These are phyloP conservation scores for Oophaga sylvatica DNA, from an alignment of 2,797 vertebrate species.

Conservation along the genomic window DNA sequence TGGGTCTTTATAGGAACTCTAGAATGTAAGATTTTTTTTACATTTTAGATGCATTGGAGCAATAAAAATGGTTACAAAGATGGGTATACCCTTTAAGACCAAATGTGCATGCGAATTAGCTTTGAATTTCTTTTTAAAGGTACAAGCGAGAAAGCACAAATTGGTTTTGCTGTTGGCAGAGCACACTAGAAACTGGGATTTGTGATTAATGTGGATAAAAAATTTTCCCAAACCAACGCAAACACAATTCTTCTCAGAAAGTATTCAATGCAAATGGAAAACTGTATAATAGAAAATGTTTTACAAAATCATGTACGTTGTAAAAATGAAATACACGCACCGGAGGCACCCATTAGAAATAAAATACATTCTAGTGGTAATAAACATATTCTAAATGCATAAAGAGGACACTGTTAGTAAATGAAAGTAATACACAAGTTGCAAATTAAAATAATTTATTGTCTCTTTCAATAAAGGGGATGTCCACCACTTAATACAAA, in stretches of 20 bases:
- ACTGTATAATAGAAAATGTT: not conserved
- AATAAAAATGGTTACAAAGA: not conserved
- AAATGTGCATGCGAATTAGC: not conserved
- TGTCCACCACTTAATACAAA: no score
- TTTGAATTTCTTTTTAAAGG: not conserved
- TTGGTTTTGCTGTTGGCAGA: not conserved
- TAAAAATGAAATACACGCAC: not conserved
- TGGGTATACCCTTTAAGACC: not conserved
- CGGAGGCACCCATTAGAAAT: not conserved
- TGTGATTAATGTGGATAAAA: not conserved
- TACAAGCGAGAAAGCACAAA: slow-evolving; percentile 21
- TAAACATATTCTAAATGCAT: not conserved
- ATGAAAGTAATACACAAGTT: not conserved
- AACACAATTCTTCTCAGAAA: not conserved
- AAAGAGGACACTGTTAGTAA: not conserved
- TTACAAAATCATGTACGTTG: not conserved
- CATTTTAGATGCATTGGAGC: not conserved
- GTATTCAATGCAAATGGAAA: not conserved
- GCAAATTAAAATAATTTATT: not conserved
- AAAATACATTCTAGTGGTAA: not conserved
- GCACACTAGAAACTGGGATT: not conserved
- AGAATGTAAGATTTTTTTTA: not conserved
- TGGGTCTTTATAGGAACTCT: not conserved
- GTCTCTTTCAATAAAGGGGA: slow-evolving; percentile 30
- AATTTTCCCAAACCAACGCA: not conserved